Base-by-base conservation (phyloP, 2,888 invertebrate species). In the Drosophila nr. medialis region DNA sequence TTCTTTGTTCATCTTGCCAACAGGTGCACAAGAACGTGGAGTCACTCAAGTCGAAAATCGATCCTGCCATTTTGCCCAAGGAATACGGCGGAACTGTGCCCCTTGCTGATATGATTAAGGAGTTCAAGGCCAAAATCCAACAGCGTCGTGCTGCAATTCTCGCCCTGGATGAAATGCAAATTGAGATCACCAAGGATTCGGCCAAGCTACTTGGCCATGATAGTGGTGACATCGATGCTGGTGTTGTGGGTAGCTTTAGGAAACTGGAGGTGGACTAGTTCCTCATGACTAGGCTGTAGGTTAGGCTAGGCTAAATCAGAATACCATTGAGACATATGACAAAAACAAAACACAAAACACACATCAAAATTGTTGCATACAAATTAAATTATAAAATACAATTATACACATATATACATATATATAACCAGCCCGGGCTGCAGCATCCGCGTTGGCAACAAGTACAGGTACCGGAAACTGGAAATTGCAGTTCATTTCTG, bases 41-140 rank as follows among this genome's bases (percentile, higher is more conserved):
- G 10, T 96, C 96, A n/a, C 93, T 97, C 40, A 95, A 95, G 77
- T 94, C 95, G 49, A 94, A 95, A 81, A 94, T 97, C 10, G 95
- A 97, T 91, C 94, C 95, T 30, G 95, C 95, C 70, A 96, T 97
- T 85, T 93, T 98, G 75, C 98, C 98, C 0, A 96, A 96, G 92
- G 98, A 98, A 93, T 98, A 97, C 90, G 98, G 98, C 11, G 98
- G 98, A n/a, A 95, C 95, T 27, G 94, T 97, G 27, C 96, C 97
- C 24, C 93, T 97, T 60, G 94, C 94, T 34, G 96, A 97, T 60
- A 97, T 98, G 96, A 96, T 97, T 72, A 95, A 96, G 92, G 95
- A 95, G 87, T 94, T 97, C 75, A 96, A 96, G 91, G 93, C 94
- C 42, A 94, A 94, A 63, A 92, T 97, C 51, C 92, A 95, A 68